These are phyloP conservation scores for Calameuta idolon DNA, from an alignment of 2,888 invertebrate species.

Conservation along the genomic window DNA sequence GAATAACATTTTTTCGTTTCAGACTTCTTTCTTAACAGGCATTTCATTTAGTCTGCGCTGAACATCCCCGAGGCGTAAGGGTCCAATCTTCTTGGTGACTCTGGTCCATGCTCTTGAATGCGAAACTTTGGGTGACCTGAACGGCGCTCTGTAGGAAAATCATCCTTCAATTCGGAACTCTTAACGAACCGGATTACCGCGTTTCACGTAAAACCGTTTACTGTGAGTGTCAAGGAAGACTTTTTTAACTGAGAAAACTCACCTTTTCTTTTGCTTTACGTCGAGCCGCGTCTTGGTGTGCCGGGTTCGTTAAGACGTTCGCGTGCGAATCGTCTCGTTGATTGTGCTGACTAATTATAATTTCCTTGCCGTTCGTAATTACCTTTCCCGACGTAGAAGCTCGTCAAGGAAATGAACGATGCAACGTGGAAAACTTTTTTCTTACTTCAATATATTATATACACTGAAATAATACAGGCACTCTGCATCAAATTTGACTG, in stretches of 20 bases:
- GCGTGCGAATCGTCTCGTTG: constrained; percentile 1
- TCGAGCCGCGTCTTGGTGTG: neutral
- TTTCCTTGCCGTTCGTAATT: neutral
- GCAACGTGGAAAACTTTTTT: neutral
- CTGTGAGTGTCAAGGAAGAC: neutral
- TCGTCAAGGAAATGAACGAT: neutral
- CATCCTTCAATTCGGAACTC: neutral
- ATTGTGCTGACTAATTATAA: constrained; percentile 5
- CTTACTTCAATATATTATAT: neutral
- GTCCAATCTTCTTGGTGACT: neutral
- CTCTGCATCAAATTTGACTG: neutral
- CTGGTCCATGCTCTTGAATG: neutral
- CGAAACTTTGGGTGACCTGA: neutral
- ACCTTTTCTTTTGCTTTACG: neutral
- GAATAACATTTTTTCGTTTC: neutral
- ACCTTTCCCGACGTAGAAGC: neutral
- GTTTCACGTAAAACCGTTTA: neutral
- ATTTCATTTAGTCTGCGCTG: neutral
- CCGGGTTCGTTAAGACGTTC: constrained; percentile 3
- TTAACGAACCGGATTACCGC: neutral
- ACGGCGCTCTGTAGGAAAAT: neutral
- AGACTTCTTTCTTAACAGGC: neutral
- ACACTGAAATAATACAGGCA: neutral
- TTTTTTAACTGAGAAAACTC: neutral
- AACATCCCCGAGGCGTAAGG: neutral